phyloP scores from a whole-genome alignment of 2,888 invertebrate genomes.

The Drosophila seclusa region DNA sequence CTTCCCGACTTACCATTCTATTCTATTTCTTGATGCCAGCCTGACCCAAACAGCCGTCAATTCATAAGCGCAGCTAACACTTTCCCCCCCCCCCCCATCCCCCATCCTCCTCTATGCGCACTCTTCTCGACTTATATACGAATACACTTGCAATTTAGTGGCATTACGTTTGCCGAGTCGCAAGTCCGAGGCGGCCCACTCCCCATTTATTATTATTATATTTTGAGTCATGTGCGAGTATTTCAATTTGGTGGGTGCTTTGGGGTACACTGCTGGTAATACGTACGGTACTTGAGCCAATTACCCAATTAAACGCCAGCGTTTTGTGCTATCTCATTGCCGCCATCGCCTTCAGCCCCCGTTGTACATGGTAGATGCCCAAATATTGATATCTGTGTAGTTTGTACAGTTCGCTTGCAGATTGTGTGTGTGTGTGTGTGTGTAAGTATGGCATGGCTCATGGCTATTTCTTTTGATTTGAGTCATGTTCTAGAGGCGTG shows the following conservation, averaged over 20 bases:
- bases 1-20: conserved; percentile 61
- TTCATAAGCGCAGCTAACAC: conserved; percentile 52
- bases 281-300: conserved; percentile 80
- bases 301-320: conserved; percentile 80
- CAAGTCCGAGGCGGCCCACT: conserved; percentile 24
- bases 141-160: conserved; percentile 71
- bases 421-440: not conserved
- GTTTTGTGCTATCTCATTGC: conserved; percentile 78
- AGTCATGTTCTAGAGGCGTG: conserved; percentile 80
- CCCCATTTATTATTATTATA: conserved; percentile 14
- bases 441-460: conserved; percentile 45
- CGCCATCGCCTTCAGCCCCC: conserved; percentile 47
- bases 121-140: conserved; percentile 4
- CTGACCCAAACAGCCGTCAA: conserved; percentile 60
- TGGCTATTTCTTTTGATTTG: conserved; percentile 71
- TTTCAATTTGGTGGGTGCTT: conserved; percentile 70
- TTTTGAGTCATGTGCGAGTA: conserved; percentile 66
- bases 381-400: conserved; percentile 73
- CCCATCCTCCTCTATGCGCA: too few species aligned
- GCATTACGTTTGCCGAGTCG: conserved; percentile 44
- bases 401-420: conserved; percentile 24
- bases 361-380: conserved; percentile 55
- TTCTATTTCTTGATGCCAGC: conserved; percentile 51
- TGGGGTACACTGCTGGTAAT: conserved; percentile 52
- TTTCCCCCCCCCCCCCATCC: not conserved